Percentiles rank a stretch among this genome's conserved stretches.
These are phyloP conservation scores for Diplosoma virens DNA, from an alignment of 23 tunicate species.

Conservation along the genomic window DNA sequence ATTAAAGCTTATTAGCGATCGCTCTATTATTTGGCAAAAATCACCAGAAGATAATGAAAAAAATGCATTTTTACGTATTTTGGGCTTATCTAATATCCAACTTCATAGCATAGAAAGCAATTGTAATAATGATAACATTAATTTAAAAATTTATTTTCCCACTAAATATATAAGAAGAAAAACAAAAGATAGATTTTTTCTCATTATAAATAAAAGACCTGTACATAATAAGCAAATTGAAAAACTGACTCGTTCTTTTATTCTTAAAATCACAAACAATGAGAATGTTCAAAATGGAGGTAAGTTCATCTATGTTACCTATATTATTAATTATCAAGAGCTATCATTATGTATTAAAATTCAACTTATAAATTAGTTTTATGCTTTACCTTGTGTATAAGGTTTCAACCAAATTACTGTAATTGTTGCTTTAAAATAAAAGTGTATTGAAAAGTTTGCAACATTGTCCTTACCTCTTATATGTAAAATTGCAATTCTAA, in stretches of 20 bases:
- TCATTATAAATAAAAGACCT: slow-evolving; percentile 66
- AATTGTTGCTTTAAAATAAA: no score
- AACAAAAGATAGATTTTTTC: slow-evolving; percentile 38
- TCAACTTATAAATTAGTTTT: no score
- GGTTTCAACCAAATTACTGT: no score
- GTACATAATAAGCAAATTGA: slow-evolving; percentile 66
- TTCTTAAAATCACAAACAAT: neutral
- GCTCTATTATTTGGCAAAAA: slow-evolving; percentile 58
- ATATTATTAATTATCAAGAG: no score
- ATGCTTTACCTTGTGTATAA: no score
- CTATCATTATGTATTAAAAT: no score
- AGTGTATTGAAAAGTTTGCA: no score
- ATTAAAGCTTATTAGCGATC: slow-evolving; percentile 40
- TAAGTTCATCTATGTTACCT: no score
- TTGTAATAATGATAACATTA: neutral
- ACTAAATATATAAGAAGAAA: slow-evolving; percentile 17
- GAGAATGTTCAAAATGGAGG: slow-evolving; percentile 1
- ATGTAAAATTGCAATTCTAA: no score
- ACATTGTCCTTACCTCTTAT: no score
- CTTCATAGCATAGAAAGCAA: neutral
- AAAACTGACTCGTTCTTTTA: slow-evolving; percentile 14
- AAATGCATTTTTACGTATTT: slow-evolving; percentile 37
- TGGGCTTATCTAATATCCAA: neutral
- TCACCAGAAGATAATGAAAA: neutral
- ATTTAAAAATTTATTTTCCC: slow-evolving; percentile 8